Percentiles rank a stretch among this genome's conserved stretches.
phyloP scores from a whole-genome alignment of 2,797 vertebrate genomes.

The Psittacula echo region DNA sequence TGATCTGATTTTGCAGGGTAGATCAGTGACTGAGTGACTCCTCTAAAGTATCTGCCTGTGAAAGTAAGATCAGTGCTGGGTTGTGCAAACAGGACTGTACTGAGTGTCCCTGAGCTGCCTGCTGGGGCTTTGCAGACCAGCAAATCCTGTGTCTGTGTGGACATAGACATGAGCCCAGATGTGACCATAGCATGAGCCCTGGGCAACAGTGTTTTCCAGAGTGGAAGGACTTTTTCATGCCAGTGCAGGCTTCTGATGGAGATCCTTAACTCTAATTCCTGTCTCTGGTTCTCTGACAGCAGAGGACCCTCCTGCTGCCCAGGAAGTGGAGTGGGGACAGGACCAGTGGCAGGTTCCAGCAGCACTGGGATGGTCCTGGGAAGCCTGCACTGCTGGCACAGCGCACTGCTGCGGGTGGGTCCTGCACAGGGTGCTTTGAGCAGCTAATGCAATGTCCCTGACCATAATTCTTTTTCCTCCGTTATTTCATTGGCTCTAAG shows the following conservation, averaged over 20 bases:
- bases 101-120: not conserved
- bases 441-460: constrained; percentile 9
- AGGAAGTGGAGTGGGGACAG: not conserved
- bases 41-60: not conserved
- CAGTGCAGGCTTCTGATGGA: rapidly evolving
- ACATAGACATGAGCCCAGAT: not conserved
- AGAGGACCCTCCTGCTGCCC: not conserved
- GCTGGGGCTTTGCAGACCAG: not conserved
- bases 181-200: not conserved
- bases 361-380: rapidly evolving
- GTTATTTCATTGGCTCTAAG: constrained; percentile 49
- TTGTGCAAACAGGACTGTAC: not conserved
- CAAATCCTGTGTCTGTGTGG: not conserved
- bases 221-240: not conserved
- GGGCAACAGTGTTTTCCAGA: not conserved
- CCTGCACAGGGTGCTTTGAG: not conserved
- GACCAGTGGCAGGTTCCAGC: not conserved
- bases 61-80: not conserved
- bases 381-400: not conserved
- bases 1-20: not conserved
- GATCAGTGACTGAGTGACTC: not conserved
- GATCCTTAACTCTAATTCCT: not conserved
- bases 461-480: constrained; percentile 27
- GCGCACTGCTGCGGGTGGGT: not conserved
- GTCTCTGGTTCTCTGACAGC: not conserved